Evolutionary conservation across 2,113 vertebrate species (phyloP), one percentile per base, ranked within the genome.

Genomic region (Trochalopteron elliotii): DNA sequence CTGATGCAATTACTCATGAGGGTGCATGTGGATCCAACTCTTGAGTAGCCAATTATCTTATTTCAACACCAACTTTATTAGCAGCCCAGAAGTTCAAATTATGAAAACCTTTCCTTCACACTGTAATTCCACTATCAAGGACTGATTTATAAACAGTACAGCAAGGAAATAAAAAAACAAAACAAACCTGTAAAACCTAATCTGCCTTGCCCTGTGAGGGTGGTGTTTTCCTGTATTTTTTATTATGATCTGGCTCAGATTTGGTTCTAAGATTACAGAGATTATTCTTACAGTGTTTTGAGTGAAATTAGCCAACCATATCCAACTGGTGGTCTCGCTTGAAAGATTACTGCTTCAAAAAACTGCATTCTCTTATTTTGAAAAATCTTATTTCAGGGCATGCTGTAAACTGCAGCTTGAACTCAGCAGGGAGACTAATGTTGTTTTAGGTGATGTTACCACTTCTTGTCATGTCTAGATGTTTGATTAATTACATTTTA

Each of bases 391-490:
- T 84, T 92, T 93, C 45, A 86, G 78, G 69, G 60, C 69, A 74
- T 88, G 72, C 78, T 83, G 15, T 79, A 92, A 83, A 90, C 39
- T 85, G 83, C 71, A 64, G 12, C 39, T 71, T 87, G 80, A 96
- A 86, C 65, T 70, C 83, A 74, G 67, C 31, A 59, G 78, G 64
- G 80, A 92, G 40, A 90, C 64, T 33, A 82, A 69, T 79, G 91
- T 96, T 96, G 70, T 67, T 96, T 96, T 96, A 93, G 94, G 94
- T 76, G 81, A 27, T 83, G 69, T 76, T 91, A 87, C 79, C 28
- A 16, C 30, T 81, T 65, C 72, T 81, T 83, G 68, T 53, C 47
- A 44, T 67, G 83, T 75, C 69, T 87, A 80, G 53, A 45, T 74
- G 49, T 67, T 64, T 67, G 44, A 92, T 96, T 94, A 83, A 87